A percentile compares a stretch with the other conserved stretches of the same genome.
These are phyloP conservation scores for Coecobrya sp. DNA, from an alignment of 2,888 invertebrate genomes.

Conservation along the genomic window DNA sequence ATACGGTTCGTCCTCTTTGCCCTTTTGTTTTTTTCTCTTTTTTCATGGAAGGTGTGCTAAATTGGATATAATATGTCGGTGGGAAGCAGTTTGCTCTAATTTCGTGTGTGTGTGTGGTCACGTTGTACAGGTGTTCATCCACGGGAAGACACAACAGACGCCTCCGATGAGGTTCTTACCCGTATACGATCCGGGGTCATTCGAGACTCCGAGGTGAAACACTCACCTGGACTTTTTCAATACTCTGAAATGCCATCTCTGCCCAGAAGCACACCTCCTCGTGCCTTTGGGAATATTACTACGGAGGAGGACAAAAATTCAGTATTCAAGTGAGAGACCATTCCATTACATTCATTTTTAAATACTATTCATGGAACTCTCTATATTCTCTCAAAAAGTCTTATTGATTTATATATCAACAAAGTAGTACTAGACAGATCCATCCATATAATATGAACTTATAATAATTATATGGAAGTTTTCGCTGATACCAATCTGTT, in stretches of 20 bases:
- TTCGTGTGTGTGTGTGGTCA: not conserved
- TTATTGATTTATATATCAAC: no score
- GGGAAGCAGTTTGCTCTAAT: no score
- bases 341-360: no score
- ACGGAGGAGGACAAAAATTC: slow-evolving; percentile 87
- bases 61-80: no score
- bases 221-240: slow-evolving; percentile 81
- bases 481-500: not conserved
- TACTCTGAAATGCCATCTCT: slow-evolving; percentile 84
- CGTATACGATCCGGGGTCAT: slow-evolving; percentile 82
- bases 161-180: slow-evolving; percentile 83
- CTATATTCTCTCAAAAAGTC: no score
- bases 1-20: slow-evolving; percentile 57
- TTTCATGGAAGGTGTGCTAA: no score
- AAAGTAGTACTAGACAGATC: no score
- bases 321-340: slow-evolving; percentile 87
- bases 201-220: slow-evolving; percentile 83
- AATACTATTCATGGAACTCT: no score
- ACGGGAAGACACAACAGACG: slow-evolving; percentile 70
- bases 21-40: not conserved
- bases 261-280: slow-evolving; percentile 81
- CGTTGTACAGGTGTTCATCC: slow-evolving; percentile 61
- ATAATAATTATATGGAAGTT: no score
- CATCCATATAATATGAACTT: no score
- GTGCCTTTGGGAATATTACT: slow-evolving; percentile 86